These are phyloP conservation scores for Clostera curtula DNA, from an alignment of 2,888 invertebrate genomes.

Conservation along the genomic window DNA sequence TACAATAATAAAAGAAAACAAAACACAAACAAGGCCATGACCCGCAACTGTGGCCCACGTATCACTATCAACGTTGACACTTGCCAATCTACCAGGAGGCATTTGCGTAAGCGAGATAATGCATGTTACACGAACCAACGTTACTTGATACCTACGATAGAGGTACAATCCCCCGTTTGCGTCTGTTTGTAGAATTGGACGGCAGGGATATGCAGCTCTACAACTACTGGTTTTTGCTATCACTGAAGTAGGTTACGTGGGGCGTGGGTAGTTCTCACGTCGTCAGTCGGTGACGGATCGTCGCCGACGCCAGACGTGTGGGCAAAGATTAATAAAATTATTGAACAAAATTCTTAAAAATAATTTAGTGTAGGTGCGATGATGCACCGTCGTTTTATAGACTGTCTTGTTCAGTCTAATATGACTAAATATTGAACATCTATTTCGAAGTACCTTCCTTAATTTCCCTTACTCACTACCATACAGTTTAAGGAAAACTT, in stretches of 20 bases:
- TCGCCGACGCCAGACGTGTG: constrained; percentile 49
- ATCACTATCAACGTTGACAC: constrained; percentile 59
- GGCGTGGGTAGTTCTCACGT: constrained; percentile 31
- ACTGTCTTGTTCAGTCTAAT: too few relatives aligned
- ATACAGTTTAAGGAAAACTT: too few relatives aligned
- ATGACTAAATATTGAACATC: too few relatives aligned
- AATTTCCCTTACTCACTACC: too few relatives aligned
- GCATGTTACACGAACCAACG: constrained; percentile 30
- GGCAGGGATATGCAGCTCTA: constrained; percentile 24
- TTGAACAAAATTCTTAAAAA: constrained; percentile 2
- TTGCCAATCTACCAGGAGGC: constrained; percentile 56
- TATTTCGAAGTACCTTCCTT: too few relatives aligned
- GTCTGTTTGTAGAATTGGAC: constrained; percentile 1
- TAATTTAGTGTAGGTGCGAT: too few relatives aligned
- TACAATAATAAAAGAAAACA: constrained; percentile 16
- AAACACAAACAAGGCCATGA: constrained; percentile 45
- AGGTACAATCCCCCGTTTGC: neutral
- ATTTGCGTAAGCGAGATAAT: constrained; percentile 65
- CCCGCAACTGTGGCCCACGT: constrained; percentile 40
- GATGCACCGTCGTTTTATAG: too few relatives aligned
- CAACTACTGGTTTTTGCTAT: constrained; percentile 36
- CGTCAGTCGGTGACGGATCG: constrained; percentile 64
- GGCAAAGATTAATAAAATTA: constrained; percentile 21
- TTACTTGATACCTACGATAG: constrained; percentile 19
- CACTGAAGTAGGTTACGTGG: constrained; percentile 50